These are phyloP conservation scores for Phyllotis vaccarum DNA, from an alignment of 2,797 vertebrate genomes.

Conservation along the genomic window DNA sequence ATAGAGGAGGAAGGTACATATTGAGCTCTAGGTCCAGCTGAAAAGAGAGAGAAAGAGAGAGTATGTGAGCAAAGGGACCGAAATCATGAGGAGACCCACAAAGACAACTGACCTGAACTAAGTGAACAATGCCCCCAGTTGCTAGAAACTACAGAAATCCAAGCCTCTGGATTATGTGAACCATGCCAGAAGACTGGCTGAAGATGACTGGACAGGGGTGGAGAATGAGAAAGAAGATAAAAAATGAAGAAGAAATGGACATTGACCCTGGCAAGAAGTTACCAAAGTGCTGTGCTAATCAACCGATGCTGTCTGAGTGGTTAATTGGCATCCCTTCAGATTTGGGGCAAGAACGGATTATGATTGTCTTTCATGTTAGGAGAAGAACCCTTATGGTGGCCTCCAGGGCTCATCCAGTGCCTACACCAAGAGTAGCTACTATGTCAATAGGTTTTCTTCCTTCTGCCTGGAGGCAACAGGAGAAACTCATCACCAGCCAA, in stretches of 20 bases:
- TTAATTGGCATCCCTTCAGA: slow-evolving; percentile 96
- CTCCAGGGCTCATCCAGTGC: slow-evolving; percentile 96
- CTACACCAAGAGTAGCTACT: slow-evolving; percentile 98
- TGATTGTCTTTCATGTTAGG: slow-evolving; percentile 95
- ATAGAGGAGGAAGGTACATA: too few species aligned
- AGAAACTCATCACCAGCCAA: slow-evolving; percentile 93
- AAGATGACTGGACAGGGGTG: slow-evolving; percentile 93
- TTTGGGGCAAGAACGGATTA: slow-evolving; percentile 94
- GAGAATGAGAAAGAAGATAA: slow-evolving; percentile 89
- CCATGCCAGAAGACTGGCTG: slow-evolving; percentile 95
- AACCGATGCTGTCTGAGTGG: slow-evolving; percentile 99
- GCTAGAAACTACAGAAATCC: too few species aligned
- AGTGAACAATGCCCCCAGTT: too few species aligned
- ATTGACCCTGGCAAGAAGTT: slow-evolving; percentile 92
- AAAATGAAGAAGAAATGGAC: slow-evolving; percentile 93
- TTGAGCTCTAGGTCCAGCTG: too few species aligned
- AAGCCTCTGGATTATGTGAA: slow-evolving; percentile 97
- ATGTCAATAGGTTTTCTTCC: slow-evolving; percentile 92
- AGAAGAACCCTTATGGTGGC: slow-evolving; percentile 96
- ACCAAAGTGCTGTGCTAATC: slow-evolving; percentile 96
- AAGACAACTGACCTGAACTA: too few species aligned
- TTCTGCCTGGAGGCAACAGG: slow-evolving; percentile 91
- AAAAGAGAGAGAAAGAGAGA: too few species aligned
- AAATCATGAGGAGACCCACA: too few species aligned
- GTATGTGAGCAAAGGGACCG: too few species aligned